Conservation (phyloP, 2,113 vertebrate genomes). For the Alligator mississippiensis region DNA sequence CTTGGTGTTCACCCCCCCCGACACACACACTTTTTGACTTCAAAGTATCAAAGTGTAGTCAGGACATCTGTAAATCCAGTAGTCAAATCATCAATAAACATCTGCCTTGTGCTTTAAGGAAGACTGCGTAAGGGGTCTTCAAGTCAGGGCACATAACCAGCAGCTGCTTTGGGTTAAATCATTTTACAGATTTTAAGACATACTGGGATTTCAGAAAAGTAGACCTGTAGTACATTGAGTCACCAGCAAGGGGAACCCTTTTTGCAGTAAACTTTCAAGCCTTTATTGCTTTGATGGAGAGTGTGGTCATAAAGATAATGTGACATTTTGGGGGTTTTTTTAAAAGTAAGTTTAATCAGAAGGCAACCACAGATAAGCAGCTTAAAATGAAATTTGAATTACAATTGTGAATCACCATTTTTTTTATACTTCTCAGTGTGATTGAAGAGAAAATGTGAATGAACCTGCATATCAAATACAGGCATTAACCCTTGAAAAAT, state of each 20-base stretch:
- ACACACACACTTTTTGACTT: neutral
- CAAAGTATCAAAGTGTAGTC: neutral
- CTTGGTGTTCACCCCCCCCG: too few species aligned
- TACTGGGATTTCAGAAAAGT: neutral
- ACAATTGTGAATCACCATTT: slow-evolving; percentile 41
- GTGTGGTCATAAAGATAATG: slow-evolving; percentile 67
- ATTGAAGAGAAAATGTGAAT: slow-evolving; percentile 52
- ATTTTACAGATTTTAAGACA: neutral
- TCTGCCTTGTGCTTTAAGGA: neutral
- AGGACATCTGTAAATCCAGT: neutral
- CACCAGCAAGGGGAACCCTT: slow-evolving; percentile 78
- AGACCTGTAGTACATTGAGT: slow-evolving; percentile 47
- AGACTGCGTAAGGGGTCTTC: neutral
- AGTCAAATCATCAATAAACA: slow-evolving; percentile 29
- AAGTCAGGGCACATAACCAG: neutral
- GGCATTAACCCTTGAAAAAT: slow-evolving; percentile 59
- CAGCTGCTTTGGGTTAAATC: slow-evolving; percentile 49
- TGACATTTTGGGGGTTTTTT: slow-evolving; percentile 71
- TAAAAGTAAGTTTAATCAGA: slow-evolving; percentile 78
- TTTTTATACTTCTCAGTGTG: slow-evolving; percentile 60
- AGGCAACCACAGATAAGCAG: slow-evolving; percentile 71
- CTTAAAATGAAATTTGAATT: slow-evolving; percentile 78
- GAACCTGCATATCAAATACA: slow-evolving; percentile 19
- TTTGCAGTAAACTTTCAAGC: slow-evolving; percentile 72
- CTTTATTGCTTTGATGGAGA: slow-evolving; percentile 61